Conservation (phyloP, 2,888 invertebrate genomes). For the Stramonita haemastoma region DNA sequence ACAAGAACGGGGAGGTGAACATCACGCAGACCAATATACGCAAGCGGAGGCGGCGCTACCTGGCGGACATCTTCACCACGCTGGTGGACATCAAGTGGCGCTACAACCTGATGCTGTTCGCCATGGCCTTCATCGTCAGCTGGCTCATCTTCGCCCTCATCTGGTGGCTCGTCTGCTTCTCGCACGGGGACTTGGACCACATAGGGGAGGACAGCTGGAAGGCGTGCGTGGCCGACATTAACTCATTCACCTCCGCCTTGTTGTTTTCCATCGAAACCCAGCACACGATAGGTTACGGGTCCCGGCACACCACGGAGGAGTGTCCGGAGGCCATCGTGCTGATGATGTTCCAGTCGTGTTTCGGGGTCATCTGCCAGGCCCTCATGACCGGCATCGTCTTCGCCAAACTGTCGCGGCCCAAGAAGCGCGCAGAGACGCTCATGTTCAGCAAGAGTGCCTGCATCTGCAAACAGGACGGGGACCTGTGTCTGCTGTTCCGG, state of each 20-base stretch:
- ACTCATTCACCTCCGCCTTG: conserved; percentile 94
- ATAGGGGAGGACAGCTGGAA: conserved; percentile 84
- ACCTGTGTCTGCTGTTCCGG: conserved; percentile 94
- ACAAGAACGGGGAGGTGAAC: conserved; percentile 99
- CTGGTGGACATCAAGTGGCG: conserved; percentile 80
- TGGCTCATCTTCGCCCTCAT: conserved; percentile 95
- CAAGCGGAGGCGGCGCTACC: conserved; percentile 93
- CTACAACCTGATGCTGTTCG: conserved; percentile 79
- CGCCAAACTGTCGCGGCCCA: conserved; percentile 95
- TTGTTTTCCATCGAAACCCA: conserved; percentile 98
- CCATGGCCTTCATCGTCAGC: conserved; percentile 84
- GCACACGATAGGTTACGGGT: conserved; percentile 95
- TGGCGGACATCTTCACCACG: conserved; percentile 83
- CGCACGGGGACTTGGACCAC: conserved; percentile 87
- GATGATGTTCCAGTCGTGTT: conserved; percentile 94
- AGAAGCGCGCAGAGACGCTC: conserved; percentile 96
- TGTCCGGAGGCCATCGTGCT: conserved; percentile 95
- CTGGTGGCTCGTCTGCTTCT: conserved; percentile 96
- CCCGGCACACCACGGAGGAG: conserved; percentile 90
- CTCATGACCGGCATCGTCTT: conserved; percentile 81
- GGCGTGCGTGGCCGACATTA: conserved; percentile 91
- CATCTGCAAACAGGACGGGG: conserved; percentile 93
- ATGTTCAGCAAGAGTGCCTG: conserved; percentile 95
- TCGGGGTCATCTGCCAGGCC: conserved; percentile 85
- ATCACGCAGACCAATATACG: conserved; percentile 96